Base-by-base conservation (phyloP, 2,113 vertebrate species). In the Pygoscelis antarcticus region DNA sequence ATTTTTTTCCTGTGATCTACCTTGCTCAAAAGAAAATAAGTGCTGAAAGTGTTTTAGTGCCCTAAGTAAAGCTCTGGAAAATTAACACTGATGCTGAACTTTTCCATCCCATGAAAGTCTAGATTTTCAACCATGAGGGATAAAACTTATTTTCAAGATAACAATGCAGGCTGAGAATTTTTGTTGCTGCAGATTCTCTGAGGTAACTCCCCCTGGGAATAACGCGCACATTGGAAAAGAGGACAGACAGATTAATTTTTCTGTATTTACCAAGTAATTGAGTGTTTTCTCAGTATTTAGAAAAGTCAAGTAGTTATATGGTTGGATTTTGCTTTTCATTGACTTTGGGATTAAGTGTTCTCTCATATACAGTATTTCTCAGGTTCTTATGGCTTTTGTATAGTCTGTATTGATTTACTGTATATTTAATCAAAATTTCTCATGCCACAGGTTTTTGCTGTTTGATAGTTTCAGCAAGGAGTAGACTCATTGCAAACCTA, bases 401-500 rank as follows among this genome's bases (percentile, higher is more conserved):
- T 62, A 83, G 52, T 82, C 87, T 86, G 10, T 94, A 97, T 94
- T 94, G 95, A 96, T 95, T 96, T 95, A 49, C 64, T 89, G 29
- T 96, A 87, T 81, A 82, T 96, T 96, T 96, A 93, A 97, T 96
- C 90, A 96, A 96, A 96, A 96, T 97, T 95, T 97, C 96, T 97
- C 29, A 6, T 94, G 70, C 71, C 80, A 93, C 75, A 46, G 58
- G 46, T 78, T 96, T 97, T 96, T 89, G 55, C 83, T 95, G 44
- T 94, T 90, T 93, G 84, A 95, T 83, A 93, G 62, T 93, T 97
- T 92, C 85, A 65, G 66, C 79, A 72, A 91, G 66, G 90, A 68
- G 83, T 89, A 74, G 25, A 84, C 65, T 92, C 72, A 87, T 44
- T 96, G 83, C 90, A 96, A 98, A 97, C 95, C 90, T 94, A 36